Base-by-base conservation (phyloP, 2,888 invertebrate genomes). In the Ennomos erosarius region DNA sequence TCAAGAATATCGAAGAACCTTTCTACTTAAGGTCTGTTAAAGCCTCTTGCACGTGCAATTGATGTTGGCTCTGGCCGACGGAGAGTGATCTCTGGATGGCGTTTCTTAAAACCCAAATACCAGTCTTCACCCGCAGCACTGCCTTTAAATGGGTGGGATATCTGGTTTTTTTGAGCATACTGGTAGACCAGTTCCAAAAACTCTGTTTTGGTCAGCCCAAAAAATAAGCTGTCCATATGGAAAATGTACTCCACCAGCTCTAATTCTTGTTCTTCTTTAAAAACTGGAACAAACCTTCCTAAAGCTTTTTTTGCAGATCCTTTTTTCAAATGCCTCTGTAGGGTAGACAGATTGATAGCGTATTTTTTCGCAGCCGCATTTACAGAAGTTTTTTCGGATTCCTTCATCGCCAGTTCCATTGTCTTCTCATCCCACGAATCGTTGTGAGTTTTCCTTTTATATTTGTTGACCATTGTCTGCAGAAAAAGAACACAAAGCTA, bases 21-120 rank as follows among this genome's bases (percentile, higher is more conserved):
- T 63, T 65, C 36, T 65, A 65, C 16, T 16, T 1, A 3, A 45
- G 63, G 62, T 40, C 59, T 46, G 16, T 63, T 65, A 36, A 67
- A 67, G 1, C 63, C 68, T 38, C 51, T 51, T 1, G 62, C 62
- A 10, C 62, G 44, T 1, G 65, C 68, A 12, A 64, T 42, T 5
- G 63, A 65, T 9, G 65, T 65, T 6, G 65, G 59, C 49, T 65
- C 67, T 51, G 64, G 65, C 36, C 49, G 45, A 12, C 62, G 9
- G 9, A 51, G n/a, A 13, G 36, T 51, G 12, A 51, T 1, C 8
- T 36, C 51, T 8, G 43, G 51, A 26, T 51, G 51, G 2, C 43
- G 8, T 37, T 4, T 44, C 16, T 44, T 51, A 3, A 16, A 16
- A 16, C 16, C 16, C 16, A 16, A 16, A 16, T 16, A 16, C 16